Base-by-base conservation (phyloP, 64 coral and sea anemone species). In the Trachythela sp. region DNA sequence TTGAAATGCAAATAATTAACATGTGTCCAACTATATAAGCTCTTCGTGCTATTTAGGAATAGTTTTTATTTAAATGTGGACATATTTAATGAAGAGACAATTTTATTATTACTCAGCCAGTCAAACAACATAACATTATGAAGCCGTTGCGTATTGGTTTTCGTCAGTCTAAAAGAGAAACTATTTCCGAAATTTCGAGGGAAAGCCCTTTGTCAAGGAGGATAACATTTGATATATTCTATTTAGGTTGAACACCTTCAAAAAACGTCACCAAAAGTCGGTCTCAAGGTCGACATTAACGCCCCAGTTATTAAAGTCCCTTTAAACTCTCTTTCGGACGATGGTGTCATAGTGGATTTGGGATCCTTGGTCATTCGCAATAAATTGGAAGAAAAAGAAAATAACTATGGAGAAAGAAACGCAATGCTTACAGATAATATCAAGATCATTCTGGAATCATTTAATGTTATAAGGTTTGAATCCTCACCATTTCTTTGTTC, bases 311-410 rank as follows among this genome's bases (percentile, higher is more conserved):
- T 99, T 17, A 35, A 91, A n/a, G 84, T 99, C 17, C 96, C 96
- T 0, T 89, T 94, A 39, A 89, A 94, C 51, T 89, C 93, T 17
- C 71, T 54, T 42, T 99, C 96, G 40, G 85, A 89, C 38, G 93
- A 99, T 38, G 91, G 90, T 49, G 85, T 99, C 45, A 88, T 99
- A 31, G 93, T 94, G 72, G 96, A 99, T 22, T 94, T 99, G 60
- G 96, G 96, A 24, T 77, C 86, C n/a, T 86, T 99, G 75, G 37
- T 87, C 20, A 50, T 99, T 14, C 36, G 39, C 26, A 99, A 99
- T 77, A 80, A 80, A 27, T 18, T 64, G 56, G 75, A 80, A 80
- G 26, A 37, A 29, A 15, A 80, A 37, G 30, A 37, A 35, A 75
- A 58, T 10, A 91, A 92, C 64, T 36, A 39, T 36, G 89, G 88